A percentile compares a stretch with the other conserved stretches of the same genome.
Conservation (phyloP, 2,888 invertebrate genomes). For the Cynaeus angustus region DNA sequence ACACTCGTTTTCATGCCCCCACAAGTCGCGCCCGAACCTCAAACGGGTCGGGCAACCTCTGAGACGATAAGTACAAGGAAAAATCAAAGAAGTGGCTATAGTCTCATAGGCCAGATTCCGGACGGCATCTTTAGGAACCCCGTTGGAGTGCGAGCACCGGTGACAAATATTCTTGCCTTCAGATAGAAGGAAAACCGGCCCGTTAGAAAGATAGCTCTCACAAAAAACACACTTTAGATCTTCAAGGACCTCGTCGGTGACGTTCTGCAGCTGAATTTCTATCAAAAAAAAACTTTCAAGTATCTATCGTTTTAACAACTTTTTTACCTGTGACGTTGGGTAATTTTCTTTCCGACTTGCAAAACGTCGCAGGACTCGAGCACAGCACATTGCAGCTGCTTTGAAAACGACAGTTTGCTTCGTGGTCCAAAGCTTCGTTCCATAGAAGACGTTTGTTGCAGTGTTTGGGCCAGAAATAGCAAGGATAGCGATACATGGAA, state of each 20-base stretch:
- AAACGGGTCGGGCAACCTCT: slow-evolving; percentile 58
- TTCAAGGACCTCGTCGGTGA: slow-evolving; percentile 63
- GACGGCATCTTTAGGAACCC: slow-evolving; percentile 55
- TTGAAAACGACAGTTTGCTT: slow-evolving; percentile 63
- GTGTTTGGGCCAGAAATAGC: slow-evolving; percentile 64
- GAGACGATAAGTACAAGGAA: slow-evolving; percentile 65
- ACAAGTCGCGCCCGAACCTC: slow-evolving; percentile 62
- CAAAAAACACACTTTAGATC: slow-evolving; percentile 65
- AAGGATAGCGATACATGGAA: slow-evolving; percentile 66
- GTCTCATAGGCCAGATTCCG: slow-evolving; percentile 64
- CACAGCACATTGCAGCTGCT: slow-evolving; percentile 61
- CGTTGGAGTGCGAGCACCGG: slow-evolving; percentile 63
- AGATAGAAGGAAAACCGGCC: slow-evolving; percentile 63
- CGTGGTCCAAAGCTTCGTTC: slow-evolving; percentile 65
- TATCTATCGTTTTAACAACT: slow-evolving; percentile 12
- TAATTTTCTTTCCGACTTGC: slow-evolving; percentile 60
- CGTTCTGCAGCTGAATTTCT: slow-evolving; percentile 61
- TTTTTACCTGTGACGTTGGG: slow-evolving; percentile 59
- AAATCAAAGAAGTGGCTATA: slow-evolving; percentile 62
- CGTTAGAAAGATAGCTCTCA: slow-evolving; percentile 64
- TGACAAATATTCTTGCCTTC: slow-evolving; percentile 67
- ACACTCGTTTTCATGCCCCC: slow-evolving; percentile 65
- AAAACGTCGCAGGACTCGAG: slow-evolving; percentile 61
- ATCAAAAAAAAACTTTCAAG: slow-evolving; percentile 49
- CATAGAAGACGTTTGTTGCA: slow-evolving; percentile 63